Percentiles rank a stretch among this genome's conserved stretches.
Conservation (phyloP, 2,797 vertebrate genomes). For the Lemur catta region DNA sequence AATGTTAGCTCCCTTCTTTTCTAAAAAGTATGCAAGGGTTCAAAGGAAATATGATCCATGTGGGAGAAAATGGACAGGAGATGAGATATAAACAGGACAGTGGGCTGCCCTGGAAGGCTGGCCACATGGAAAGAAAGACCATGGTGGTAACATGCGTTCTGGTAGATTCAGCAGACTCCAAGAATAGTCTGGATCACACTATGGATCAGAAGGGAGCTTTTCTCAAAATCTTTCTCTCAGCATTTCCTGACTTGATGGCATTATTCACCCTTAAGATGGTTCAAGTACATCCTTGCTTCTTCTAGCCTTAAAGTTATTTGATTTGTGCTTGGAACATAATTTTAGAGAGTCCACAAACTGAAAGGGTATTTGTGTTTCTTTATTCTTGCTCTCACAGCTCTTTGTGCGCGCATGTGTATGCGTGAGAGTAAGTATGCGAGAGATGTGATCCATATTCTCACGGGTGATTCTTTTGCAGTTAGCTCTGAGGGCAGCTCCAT, state of each 20-base stretch:
- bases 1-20: neutral
- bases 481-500: slow-evolving; percentile 95
- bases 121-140: neutral
- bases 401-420: neutral
- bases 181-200: neutral
- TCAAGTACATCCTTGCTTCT: neutral
- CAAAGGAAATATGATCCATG: neutral
- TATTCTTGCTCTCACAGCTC: neutral
- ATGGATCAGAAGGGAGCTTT: neutral
- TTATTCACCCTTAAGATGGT: neutral
- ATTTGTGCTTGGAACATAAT: neutral
- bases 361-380: neutral
- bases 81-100: neutral
- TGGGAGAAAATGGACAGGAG: neutral
- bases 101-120: neutral
- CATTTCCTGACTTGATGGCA: neutral
- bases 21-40: neutral
- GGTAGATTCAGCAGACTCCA: neutral
- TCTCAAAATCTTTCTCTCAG: neutral
- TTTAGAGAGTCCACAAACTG: neutral
- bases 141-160: neutral
- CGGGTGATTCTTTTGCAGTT: slow-evolving; percentile 86
- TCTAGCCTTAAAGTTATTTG: neutral
- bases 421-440: neutral
- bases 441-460: neutral